phyloP scores from a whole-genome alignment of 2,113 vertebrate genomes.

The Tenrec ecaudatus region DNA sequence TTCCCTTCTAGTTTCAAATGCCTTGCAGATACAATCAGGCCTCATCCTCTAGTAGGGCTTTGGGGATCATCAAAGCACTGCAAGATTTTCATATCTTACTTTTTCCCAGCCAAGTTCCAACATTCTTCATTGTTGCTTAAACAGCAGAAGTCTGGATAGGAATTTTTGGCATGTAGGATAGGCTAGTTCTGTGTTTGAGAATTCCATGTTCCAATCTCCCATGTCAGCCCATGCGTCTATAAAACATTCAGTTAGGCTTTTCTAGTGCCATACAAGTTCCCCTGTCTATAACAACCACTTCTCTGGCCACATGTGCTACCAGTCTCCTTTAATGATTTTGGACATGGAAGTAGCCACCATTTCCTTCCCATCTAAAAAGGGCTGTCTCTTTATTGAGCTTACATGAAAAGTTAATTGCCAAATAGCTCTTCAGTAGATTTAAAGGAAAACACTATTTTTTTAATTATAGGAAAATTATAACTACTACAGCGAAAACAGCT shows the following conservation, averaged over 20 bases:
- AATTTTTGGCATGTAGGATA: neutral
- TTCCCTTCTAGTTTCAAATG: neutral
- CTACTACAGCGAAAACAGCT: neutral
- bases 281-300: neutral
- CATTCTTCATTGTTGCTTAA: conserved; percentile 2
- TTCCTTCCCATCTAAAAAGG: neutral
- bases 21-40: neutral
- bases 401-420: conserved; percentile 37
- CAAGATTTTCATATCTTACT: neutral
- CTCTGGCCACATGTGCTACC: neutral
- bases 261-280: neutral
- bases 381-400: conserved; percentile 26
- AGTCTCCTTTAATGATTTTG: neutral
- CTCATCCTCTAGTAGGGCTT: neutral
- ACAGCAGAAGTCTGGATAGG: neutral
- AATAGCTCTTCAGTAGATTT: conserved; percentile 27
- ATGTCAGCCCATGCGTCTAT: neutral
- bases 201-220: neutral
- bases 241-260: neutral
- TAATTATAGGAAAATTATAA: neutral
- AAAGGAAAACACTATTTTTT: neutral
- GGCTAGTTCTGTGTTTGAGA: conserved; percentile 1
- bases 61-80: neutral
- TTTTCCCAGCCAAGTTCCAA: conserved; percentile 23
- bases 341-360: neutral